These are phyloP conservation scores for Drosophila pandora DNA, from an alignment of 1,140 invertebrate species.

Conservation along the genomic window DNA sequence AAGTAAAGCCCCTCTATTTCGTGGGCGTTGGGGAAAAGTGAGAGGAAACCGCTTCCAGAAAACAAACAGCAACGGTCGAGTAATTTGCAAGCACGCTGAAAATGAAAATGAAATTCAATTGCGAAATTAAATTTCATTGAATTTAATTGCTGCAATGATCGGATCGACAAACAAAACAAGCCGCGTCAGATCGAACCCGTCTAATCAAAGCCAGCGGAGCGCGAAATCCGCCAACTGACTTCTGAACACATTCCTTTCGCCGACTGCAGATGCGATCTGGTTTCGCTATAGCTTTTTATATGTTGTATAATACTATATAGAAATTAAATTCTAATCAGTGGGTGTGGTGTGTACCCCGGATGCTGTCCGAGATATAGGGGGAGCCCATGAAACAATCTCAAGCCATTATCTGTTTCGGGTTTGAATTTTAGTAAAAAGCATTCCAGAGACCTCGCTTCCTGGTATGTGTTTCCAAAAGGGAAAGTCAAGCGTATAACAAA, in stretches of 20 bases:
- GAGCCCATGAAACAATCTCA: neutral
- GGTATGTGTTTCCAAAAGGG: constrained; percentile 9
- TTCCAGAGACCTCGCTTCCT: constrained; percentile 8
- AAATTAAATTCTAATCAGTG: neutral
- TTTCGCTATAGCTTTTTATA: constrained; percentile 16
- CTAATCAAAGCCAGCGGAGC: constrained; percentile 48
- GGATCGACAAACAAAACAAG: constrained; percentile 49
- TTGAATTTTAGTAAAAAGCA: neutral
- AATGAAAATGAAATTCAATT: constrained; percentile 59
- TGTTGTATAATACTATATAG: neutral
- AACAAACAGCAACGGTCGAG: constrained; percentile 62
- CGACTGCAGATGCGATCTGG: constrained; percentile 12
- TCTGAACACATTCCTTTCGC: constrained; percentile 38
- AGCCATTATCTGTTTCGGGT: constrained; percentile 20
- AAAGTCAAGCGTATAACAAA: constrained; percentile 14
- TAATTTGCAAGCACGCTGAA: constrained; percentile 59
- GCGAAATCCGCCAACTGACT: constrained; percentile 58
- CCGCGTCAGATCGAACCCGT: constrained; percentile 32
- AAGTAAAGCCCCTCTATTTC: neutral
- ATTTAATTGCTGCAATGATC: constrained; percentile 55
- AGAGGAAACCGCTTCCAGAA: constrained; percentile 23
- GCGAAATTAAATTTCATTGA: constrained; percentile 59
- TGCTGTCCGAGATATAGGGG: constrained; percentile 33
- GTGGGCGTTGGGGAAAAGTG: constrained; percentile 19
- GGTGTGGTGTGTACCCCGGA: constrained; percentile 48